Base-by-base conservation (phyloP, 1,140 invertebrate species). In the Dinoponera quadriceps region DNA sequence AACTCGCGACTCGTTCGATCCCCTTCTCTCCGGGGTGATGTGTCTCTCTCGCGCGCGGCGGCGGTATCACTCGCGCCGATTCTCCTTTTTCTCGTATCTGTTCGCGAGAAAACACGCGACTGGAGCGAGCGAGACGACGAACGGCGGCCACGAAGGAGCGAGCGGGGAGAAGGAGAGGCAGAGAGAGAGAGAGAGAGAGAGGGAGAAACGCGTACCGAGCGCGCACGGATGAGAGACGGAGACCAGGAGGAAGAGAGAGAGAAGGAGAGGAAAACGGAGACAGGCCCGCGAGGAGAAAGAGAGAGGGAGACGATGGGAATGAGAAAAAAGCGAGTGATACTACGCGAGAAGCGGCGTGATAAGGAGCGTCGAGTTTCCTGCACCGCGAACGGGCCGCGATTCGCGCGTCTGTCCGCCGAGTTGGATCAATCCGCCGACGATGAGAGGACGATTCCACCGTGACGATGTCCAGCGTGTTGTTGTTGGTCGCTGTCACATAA, bases 1-100 rank as follows among this genome's bases (percentile, higher is more conserved):
- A 71, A 84, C 85, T 87, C 82, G 51, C 85, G 75, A 65, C 82
- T 86, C 29, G 72, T 80, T 54, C 84, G 78, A 77, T 72, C 69
- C 78, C 44, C 5, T 68, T 85, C 51, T 20, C 62, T 65, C 71
- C 59, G 22, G 59, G n/a, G 14, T 16, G 72, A 7, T 29, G 57
- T 29, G 44, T 59, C 63, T 71, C 20, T 77, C 77, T 65, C 14
- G n/a, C 55, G 38, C 60, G 16, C 80, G n/a, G 29, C 57, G 48
- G 63, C 54, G 71, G 48, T 38, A 84, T 88, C 85, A 86, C 85
- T 86, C 74, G 86, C 75, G 49, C 51, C 55, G 59, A 49, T 59
- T 81, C 38, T 48, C 49, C 29, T 84, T 63, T 62, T 71, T 72
- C 38, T 65, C 54, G 44, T 14, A 48, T 62, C 72, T 29, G 72